Evolutionary conservation across 1,140 invertebrate genomes (phyloP).

Genomic region (Pogonomyrmex californicus): DNA sequence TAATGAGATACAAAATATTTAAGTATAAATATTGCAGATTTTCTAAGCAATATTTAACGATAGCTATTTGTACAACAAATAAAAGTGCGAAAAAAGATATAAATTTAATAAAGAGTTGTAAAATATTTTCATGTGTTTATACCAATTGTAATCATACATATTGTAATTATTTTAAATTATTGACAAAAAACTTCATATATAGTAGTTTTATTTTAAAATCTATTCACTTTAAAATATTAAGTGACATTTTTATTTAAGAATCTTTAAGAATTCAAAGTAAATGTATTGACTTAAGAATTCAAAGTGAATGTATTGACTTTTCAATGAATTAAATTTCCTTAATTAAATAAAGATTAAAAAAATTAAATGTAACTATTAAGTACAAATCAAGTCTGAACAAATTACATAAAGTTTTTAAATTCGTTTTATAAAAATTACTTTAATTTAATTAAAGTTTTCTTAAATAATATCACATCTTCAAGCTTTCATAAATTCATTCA

Average conservation of each 20-base stretch:
- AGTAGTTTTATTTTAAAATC: constrained; percentile 16
- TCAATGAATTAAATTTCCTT: constrained; percentile 11
- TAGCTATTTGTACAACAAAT: constrained; percentile 2
- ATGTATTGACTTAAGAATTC: not conserved
- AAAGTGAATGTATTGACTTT: constrained; percentile 2
- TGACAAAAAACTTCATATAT: not conserved
- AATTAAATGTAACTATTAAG: constrained; percentile 1
- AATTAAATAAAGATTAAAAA: constrained; percentile 11
- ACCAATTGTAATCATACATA: not conserved
- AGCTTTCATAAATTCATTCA: not conserved
- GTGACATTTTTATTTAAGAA: not conserved
- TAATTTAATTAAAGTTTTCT: not conserved
- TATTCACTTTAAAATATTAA: not conserved
- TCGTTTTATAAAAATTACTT: not conserved
- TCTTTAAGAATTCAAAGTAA: constrained; percentile 5
- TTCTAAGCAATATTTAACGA: constrained; percentile 5
- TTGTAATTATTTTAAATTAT: constrained; percentile 17
- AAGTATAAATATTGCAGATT: constrained; percentile 10
- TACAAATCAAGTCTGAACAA: not conserved
- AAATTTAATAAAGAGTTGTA: not conserved
- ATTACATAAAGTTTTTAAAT: not conserved
- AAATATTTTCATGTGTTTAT: constrained; percentile 8
- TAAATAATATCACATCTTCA: not conserved
- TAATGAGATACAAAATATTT: not conserved
- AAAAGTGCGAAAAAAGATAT: constrained; percentile 23